Evolutionary conservation across 2,113 vertebrate genomes (phyloP), one percentile per base, ranked within the genome.

Genomic region (Sturnira hondurensis): DNA sequence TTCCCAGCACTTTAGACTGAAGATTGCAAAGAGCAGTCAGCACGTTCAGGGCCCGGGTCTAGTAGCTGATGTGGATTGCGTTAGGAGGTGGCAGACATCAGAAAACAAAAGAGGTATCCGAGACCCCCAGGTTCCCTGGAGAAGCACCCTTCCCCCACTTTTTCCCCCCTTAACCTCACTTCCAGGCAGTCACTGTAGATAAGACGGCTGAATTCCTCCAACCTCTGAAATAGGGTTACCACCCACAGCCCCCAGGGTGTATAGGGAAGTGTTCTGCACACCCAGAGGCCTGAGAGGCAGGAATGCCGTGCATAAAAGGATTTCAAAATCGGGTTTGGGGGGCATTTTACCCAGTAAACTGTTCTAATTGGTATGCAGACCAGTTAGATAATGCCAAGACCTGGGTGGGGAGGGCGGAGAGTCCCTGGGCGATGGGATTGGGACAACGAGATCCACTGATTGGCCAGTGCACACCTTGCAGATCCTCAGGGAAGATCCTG

Each of bases 381-480:
- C 4, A 26, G 7, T 5, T 14, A 20, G 58, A 88, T 26, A 61
- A 84, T 8, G 50, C 4, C 2, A 4, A 7, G 36, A 33, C 5
- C 17, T 41, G 50, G 70, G 88, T 5, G 43, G 47, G 61, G 20
- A 17, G 7, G 36, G 56, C 8, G 19, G 22, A 10, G 19, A 4
- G 4, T 9, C 17, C 41, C 0, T n/a, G 7, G 28, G 11, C 5
- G 5, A 97, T 95, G 83, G 41, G 65, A 45, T 92, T 78, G 68
- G 80, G 54, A 86, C 71, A 85, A 86, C 1, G 2, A 36, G 17
- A 14, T 9, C 68, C 19, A 38, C 12, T 8, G 56, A 80, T 71
- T 74, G 93, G 92, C 92, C 96, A 94, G 95, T 70, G 52, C 65
- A 0, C 12, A 5, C n/a, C 91, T 87, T 82, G 11, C 17, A 4